Conservation (phyloP, 2,797 vertebrate species). For the Trachurus trachurus region DNA sequence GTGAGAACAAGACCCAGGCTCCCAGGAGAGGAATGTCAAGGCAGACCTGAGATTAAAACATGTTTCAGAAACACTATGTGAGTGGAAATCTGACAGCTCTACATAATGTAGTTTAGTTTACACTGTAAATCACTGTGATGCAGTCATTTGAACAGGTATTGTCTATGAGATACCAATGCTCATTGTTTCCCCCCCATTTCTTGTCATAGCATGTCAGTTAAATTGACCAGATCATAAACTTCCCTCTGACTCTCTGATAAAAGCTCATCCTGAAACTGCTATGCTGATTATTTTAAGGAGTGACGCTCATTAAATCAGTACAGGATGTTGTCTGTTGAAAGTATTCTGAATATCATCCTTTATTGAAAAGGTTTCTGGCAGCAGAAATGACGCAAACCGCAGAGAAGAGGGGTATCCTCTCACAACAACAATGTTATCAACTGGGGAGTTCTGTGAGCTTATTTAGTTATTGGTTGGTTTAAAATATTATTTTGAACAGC, state of each 20-base stretch:
- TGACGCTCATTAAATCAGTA: too few relatives aligned
- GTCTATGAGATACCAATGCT: neutral
- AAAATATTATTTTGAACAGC: neutral
- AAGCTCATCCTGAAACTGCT: neutral
- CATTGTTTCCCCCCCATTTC: neutral
- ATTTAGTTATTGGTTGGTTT: constrained; percentile 20
- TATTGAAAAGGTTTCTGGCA: neutral
- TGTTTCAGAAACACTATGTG: constrained; percentile 16
- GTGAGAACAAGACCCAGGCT: neutral
- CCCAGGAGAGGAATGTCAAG: constrained; percentile 8
- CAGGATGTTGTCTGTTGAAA: too few relatives aligned
- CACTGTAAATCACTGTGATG: constrained; percentile 5
- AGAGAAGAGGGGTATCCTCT: neutral
- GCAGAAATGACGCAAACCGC: neutral
- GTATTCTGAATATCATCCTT: neutral
- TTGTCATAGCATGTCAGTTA: neutral
- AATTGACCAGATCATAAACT: constrained; percentile 4
- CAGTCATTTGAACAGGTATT: neutral
- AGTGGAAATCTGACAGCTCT: constrained; percentile 1
- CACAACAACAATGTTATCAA: neutral
- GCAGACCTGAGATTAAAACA: constrained; percentile 13
- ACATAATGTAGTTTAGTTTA: neutral
- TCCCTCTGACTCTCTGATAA: neutral
- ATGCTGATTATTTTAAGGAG: constrained; percentile 4
- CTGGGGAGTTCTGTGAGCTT: neutral